These are phyloP conservation scores for Oryzias curvinotus DNA, from an alignment of 2,113 vertebrate species.

Conservation along the genomic window DNA sequence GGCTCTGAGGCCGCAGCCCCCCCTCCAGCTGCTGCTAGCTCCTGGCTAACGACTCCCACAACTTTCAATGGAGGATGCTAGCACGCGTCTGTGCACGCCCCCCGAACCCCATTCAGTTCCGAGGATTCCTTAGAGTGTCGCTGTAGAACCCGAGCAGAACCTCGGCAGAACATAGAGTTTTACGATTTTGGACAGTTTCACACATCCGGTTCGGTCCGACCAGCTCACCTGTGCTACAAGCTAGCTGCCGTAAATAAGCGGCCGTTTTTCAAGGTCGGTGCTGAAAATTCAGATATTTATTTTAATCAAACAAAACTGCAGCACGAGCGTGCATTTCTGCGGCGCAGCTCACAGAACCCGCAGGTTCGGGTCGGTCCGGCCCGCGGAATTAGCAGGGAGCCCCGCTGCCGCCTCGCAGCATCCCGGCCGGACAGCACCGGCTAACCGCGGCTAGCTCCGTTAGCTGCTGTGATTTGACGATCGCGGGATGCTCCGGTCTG, in stretches of 20 bases:
- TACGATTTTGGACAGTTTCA: neutral
- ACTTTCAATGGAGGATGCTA: conserved; percentile 52
- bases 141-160: neutral
- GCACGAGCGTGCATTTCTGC: neutral
- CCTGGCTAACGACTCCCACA: conserved; percentile 45
- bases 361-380: neutral
- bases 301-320: neutral
- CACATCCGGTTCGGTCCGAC: neutral
- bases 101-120: too few relatives aligned
- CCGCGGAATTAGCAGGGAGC: neutral
- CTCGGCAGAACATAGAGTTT: neutral
- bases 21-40: conserved; percentile 54
- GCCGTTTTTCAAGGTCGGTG: conserved; percentile 62
- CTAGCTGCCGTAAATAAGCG: conserved; percentile 27
- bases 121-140: neutral
- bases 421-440: neutral
- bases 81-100: neutral
- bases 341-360: neutral
- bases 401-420: conserved; percentile 12
- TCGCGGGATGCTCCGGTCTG: too few relatives aligned
- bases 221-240: neutral
- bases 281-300: conserved; percentile 41
- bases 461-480: too few relatives aligned
- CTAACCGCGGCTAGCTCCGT: too few relatives aligned
- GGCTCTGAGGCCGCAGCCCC: conserved; percentile 35